Evolutionary conservation across 2,797 vertebrate genomes (phyloP), one percentile per base, ranked within the genome.

Genomic region (Dryobates pubescens): DNA sequence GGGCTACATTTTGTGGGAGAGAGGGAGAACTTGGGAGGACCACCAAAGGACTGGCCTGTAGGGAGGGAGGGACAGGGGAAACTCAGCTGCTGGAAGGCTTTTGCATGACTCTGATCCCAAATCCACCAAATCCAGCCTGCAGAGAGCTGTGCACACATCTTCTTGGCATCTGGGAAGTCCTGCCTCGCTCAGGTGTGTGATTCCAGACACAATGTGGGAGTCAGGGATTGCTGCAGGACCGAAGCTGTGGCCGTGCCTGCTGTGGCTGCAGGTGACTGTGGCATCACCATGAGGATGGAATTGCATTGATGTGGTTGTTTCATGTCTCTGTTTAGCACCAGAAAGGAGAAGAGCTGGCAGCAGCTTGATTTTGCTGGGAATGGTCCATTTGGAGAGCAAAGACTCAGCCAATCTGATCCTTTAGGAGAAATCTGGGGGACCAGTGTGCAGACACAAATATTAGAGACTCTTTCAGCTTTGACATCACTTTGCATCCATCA

Each of bases 211-310:
- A 17, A 49, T 1, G 1, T 3, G 0, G 59, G 43, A 77, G 22
- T 19, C 0, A 0, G 27, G 58, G 3, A 7, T 54, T 57, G 3
- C 8, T 6, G 36, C 11, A 13, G 38, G 65, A 8, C 8, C 3
- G 8, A 30, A 13, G 26, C 30, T 12, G 1, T 4, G 8, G 43
- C 36, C 7, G 0, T 51, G 47, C 8, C 15, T 1, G 0, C n/a
- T 16, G 38, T 17, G 19, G 20, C 72, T 63, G 64, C 65, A 32
- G 65, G 41, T 58, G n/a, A 18, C 81, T 51, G 47, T 3, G 11
- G 22, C 32, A 6, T 13, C 29, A 73, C 62, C 36, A 10, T 4
- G 10, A 74, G 84, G 77, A 36, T 14, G 71, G 29, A 20, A 45
- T 13, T 2, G 2, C 36, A 10, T 3, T 5, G 32, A 3, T 17